These are phyloP conservation scores for Engystomops pustulosus DNA, from an alignment of 2,113 vertebrate species.

Conservation along the genomic window DNA sequence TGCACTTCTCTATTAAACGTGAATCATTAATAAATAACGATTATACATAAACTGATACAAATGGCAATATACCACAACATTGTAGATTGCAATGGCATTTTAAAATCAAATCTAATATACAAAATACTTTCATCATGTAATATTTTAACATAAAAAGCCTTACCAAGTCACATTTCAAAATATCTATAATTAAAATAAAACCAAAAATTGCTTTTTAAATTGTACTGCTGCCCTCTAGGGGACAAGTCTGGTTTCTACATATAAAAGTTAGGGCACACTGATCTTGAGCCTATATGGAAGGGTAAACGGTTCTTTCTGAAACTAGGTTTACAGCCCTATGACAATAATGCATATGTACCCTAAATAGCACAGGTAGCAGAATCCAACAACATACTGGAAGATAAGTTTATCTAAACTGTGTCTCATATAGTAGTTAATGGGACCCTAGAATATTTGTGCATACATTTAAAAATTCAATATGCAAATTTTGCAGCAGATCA, in stretches of 20 bases:
- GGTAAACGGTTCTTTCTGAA: no score
- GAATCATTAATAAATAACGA: not conserved
- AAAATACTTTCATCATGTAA: not conserved
- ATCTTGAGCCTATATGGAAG: no score
- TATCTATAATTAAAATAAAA: not conserved
- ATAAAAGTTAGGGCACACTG: not conserved
- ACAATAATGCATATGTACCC: no score
- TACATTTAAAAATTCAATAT: no score
- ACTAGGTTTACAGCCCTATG: no score
- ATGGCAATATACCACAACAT: not conserved
- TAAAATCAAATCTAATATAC: not conserved
- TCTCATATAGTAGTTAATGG: no score
- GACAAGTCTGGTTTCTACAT: not conserved
- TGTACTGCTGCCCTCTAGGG: constrained; percentile 56
- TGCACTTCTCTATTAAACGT: no score
- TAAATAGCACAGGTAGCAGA: no score
- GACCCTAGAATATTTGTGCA: no score
- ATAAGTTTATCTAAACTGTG: no score
- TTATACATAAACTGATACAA: not conserved
- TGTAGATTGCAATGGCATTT: not conserved
- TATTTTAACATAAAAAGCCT: not conserved
- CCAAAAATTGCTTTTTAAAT: not conserved
- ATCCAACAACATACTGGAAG: no score
- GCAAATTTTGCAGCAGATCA: no score
- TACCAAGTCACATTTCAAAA: not conserved